Percentiles rank a stretch among this genome's conserved stretches.
These are phyloP conservation scores for Nyctereutes procyonoides DNA, from an alignment of 2,113 vertebrate species.

Conservation along the genomic window DNA sequence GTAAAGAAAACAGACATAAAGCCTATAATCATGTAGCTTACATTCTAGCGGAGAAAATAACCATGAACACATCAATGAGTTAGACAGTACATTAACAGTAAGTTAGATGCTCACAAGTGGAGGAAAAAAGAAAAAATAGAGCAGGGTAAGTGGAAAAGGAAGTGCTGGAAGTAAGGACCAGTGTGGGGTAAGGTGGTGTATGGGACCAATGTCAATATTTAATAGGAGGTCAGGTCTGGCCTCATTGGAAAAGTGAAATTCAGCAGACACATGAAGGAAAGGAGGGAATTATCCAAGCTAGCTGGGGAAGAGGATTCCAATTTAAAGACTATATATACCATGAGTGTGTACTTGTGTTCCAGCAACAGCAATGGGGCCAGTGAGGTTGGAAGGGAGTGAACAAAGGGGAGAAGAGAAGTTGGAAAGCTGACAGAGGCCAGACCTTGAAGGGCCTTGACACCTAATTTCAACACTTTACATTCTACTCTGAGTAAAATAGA, in stretches of 20 bases:
- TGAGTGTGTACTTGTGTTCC: background rate
- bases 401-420: background rate
- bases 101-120: background rate
- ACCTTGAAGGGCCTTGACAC: background rate
- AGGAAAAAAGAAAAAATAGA: background rate
- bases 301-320: background rate
- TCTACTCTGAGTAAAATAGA: background rate
- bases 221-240: background rate
- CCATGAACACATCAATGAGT: background rate
- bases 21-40: background rate
- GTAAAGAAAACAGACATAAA: background rate
- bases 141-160: background rate
- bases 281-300: background rate
- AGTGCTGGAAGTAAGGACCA: too few relatives aligned
- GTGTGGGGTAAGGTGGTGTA: background rate
- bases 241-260: background rate
- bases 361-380: background rate
- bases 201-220: background rate
- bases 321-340: background rate
- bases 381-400: background rate
- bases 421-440: background rate
- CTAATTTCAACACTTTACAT: background rate
- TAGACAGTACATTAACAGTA: too few relatives aligned
- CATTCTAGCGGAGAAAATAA: background rate
- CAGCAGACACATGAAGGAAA: background rate